Evolutionary conservation across 2,888 invertebrate species (phyloP).

Genomic region (Phragmatobia fuliginosa): DNA sequence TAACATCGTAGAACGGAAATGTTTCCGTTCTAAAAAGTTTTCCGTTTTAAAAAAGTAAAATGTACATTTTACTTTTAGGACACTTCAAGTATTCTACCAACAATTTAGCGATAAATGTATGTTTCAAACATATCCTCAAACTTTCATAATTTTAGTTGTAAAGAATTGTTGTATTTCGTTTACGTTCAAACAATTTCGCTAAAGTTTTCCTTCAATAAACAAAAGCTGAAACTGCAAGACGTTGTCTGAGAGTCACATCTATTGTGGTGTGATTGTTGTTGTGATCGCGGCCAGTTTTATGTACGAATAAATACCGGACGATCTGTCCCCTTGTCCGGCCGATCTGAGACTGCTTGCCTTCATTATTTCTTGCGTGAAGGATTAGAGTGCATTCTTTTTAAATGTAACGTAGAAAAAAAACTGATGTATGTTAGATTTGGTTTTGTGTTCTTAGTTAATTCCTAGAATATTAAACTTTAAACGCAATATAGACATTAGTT

Average conservation of each 20-base stretch:
- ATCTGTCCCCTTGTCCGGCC: conserved; percentile 68
- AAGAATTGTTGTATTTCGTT: background rate
- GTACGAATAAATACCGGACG: conserved; percentile 77
- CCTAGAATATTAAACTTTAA: background rate
- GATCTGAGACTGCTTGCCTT: conserved; percentile 63
- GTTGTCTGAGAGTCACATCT: conserved; percentile 58
- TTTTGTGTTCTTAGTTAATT: background rate
- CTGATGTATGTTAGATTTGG: background rate
- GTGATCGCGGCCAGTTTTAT: conserved; percentile 70
- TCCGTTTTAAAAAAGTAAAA: too few relatives aligned
- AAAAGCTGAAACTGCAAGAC: conserved; percentile 41
- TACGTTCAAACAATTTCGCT: conserved; percentile 25
- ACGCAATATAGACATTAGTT: background rate
- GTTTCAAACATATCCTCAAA: background rate
- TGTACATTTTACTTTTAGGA: background rate
- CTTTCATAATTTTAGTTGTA: background rate
- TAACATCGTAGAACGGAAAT: background rate
- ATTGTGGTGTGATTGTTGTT: conserved; percentile 63
- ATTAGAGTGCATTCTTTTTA: conserved; percentile 36
- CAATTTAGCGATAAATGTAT: too few relatives aligned
- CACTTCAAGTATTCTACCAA: too few relatives aligned
- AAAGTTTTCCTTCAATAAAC: conserved; percentile 42
- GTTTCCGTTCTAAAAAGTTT: too few relatives aligned
- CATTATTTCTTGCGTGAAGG: conserved; percentile 46
- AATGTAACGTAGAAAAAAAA: background rate